phyloP scores from a whole-genome alignment of 2,113 vertebrate genomes.

The Elgaria multicarinata region DNA sequence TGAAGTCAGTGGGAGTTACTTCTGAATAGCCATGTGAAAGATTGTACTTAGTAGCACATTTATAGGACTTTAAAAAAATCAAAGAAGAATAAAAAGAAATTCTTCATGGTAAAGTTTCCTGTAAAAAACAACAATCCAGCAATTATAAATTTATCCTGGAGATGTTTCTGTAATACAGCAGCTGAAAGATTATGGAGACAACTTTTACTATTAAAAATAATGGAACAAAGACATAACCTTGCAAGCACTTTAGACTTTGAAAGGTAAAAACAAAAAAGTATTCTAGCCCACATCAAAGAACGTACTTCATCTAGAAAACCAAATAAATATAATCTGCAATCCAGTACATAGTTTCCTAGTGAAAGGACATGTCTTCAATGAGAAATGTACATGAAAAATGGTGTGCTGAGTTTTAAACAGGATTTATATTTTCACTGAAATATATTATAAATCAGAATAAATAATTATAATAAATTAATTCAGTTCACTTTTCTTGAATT shows the following conservation, averaged over 20 bases:
- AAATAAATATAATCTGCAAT: background rate
- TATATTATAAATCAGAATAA: rapidly evolving
- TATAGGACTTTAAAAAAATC: background rate
- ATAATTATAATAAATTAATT: background rate
- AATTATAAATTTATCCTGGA: background rate
- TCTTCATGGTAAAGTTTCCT: background rate
- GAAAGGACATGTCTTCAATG: background rate
- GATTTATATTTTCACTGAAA: background rate
- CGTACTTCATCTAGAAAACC: background rate
- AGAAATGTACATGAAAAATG: background rate
- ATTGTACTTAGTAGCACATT: background rate
- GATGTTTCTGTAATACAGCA: background rate
- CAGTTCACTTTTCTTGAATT: rapidly evolving
- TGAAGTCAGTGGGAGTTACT: no score
- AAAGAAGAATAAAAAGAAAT: background rate
- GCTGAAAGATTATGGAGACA: background rate
- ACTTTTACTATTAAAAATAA: background rate
- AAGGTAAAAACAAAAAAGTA: no score
- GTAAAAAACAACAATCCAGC: background rate
- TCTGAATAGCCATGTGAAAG: no score
- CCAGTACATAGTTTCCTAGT: background rate
- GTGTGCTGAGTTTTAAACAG: background rate
- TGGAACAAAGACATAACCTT: background rate
- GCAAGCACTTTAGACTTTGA: background rate
- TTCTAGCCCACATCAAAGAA: no score